These are phyloP conservation scores for Chrysolina oricalcia DNA, from an alignment of 2,888 invertebrate genomes.

Conservation along the genomic window DNA sequence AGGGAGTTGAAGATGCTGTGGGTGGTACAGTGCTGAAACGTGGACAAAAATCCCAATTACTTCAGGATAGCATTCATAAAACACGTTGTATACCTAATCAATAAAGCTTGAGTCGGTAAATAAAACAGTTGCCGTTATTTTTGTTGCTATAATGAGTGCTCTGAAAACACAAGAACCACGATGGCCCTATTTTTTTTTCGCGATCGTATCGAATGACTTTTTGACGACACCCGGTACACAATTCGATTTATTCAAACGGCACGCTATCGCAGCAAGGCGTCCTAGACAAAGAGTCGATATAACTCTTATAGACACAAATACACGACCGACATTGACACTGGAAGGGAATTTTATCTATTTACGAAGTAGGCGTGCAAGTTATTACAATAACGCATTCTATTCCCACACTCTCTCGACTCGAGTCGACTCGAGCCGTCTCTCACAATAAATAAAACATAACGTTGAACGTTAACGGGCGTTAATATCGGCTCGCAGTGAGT, in stretches of 20 bases:
- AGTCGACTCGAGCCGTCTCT: conserved; percentile 40
- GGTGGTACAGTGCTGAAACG: no score
- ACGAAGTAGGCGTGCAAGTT: conserved; percentile 56
- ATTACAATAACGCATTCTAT: conserved; percentile 59
- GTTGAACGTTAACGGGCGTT: conserved; percentile 29
- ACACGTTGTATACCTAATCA: not conserved
- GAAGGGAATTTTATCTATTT: conserved; percentile 56
- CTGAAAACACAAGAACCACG: no score
- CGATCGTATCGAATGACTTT: no score
- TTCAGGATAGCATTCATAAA: not conserved
- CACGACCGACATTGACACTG: conserved; percentile 59
- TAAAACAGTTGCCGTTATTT: not conserved
- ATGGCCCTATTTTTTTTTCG: no score
- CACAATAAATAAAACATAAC: conserved; percentile 56
- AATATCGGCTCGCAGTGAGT: conserved; percentile 38
- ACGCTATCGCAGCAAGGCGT: conserved; percentile 15
- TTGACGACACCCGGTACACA: not conserved
- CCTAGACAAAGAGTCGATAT: conserved; percentile 19
- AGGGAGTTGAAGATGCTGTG: no score
- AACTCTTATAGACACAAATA: conserved; percentile 16
- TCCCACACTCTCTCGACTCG: conserved; percentile 53
- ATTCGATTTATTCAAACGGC: not conserved
- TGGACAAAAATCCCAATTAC: no score
- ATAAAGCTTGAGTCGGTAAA: not conserved
- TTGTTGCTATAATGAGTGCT: no score